Base-by-base conservation (phyloP, 2,888 invertebrate genomes). In the Rhaphigaster nebulosa region DNA sequence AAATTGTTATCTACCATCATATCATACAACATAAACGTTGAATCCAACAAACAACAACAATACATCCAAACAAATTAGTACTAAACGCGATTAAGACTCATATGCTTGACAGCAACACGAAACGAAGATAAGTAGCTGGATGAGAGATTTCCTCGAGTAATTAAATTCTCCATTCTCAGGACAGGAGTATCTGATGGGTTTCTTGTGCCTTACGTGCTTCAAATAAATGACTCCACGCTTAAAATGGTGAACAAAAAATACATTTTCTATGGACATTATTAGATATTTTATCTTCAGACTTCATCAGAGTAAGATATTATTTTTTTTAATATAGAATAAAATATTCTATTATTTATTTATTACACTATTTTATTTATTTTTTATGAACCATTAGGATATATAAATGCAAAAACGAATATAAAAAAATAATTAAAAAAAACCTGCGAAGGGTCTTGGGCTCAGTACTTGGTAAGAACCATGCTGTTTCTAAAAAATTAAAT, bases 81-180 rank as follows among this genome's bases (percentile, higher is more conserved):
- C 70, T 29, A 65, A 65, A 29, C 65, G 13, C 13, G n/a, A 65
- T 76, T 38, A 76, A 34, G 20, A 20, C 38, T 76, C 70, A 20
- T 70, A 70, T 76, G 34, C 20, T 38, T 38, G 34, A 38, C 34
- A 38, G 70, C 20, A 34, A 38, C 4, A 76, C 70, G 15, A 10
- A 34, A 76, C 38, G 20, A 38, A 38, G 70, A 76, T 34, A 34
- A 18, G 20, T 34, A 70, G 20, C 70, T 15, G 8, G 70, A 38
- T 70, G 70, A 76, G 70, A 34, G 34, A 76, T 38, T 76, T 76
- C 70, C 70, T 76, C 38, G 70, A 20, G 70, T 76, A 76, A 76
- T 76, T 76, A 38, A 76, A 38, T 76, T 76, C 70, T 76, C 70
- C 34, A 76, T 76, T 76, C 20, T 23, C 70, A 38, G 38, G 50